Evolutionary conservation across 2,888 invertebrate species (phyloP).

Genomic region (Meta bourneti): DNA sequence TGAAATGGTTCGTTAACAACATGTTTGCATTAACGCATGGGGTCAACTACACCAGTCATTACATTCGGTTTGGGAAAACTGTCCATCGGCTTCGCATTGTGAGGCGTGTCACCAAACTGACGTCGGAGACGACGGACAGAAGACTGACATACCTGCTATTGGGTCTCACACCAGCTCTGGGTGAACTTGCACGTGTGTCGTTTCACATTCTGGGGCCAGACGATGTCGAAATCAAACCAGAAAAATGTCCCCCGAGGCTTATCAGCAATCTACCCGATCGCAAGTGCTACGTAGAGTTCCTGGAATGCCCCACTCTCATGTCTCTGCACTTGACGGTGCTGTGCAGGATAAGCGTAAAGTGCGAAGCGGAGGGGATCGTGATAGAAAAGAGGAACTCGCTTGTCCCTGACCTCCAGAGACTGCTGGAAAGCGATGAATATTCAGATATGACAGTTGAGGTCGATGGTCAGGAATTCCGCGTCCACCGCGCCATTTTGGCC

Average conservation of each 20-base stretch:
- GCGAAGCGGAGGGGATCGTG: neutral
- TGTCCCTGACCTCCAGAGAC: neutral
- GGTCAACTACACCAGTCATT: neutral
- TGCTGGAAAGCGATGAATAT: neutral
- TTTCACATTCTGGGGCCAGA: neutral
- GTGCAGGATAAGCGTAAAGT: neutral
- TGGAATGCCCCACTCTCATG: neutral
- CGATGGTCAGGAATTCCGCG: neutral
- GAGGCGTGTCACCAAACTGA: neutral
- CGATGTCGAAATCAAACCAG: neutral
- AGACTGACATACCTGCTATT: neutral
- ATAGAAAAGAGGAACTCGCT: neutral
- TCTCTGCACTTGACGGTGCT: neutral
- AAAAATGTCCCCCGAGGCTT: neutral
- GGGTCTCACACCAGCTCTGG: conserved; percentile 4
- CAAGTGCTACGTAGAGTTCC: conserved; percentile 10
- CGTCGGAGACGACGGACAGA: neutral
- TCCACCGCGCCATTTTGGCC: conserved; percentile 12
- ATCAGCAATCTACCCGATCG: neutral
- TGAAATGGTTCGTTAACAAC: conserved; percentile 14
- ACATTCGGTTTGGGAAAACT: conserved; percentile 10
- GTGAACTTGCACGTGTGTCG: neutral
- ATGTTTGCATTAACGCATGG: neutral
- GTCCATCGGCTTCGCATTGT: neutral
- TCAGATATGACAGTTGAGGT: neutral